Evolutionary conservation across 1,140 invertebrate genomes (phyloP).

Genomic region (Hypsibius dujardini): DNA sequence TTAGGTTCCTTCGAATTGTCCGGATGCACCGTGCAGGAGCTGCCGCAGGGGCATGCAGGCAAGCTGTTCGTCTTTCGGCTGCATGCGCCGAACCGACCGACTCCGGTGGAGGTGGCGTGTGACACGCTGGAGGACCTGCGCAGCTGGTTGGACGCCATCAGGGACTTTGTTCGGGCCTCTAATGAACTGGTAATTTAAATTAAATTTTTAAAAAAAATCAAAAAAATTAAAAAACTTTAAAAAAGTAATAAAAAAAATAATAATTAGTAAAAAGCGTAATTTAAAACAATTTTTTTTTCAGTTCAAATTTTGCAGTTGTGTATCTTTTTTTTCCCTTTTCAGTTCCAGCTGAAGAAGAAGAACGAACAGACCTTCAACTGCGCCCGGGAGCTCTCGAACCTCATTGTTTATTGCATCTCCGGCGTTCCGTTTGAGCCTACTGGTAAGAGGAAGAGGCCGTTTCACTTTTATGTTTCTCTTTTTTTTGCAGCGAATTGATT

Average conservation of each 20-base stretch:
- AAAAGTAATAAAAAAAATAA: too few species aligned
- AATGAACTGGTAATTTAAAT: constrained; percentile 3
- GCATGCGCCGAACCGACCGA: neutral
- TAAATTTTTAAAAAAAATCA: too few species aligned
- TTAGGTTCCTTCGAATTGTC: neutral
- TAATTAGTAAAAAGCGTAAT: too few species aligned
- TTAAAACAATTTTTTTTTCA: too few species aligned
- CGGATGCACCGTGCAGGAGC: neutral
- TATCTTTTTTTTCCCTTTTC: constrained; percentile 20
- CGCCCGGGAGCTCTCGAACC: constrained; percentile 84
- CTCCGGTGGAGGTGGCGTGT: neutral
- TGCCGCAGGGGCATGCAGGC: neutral
- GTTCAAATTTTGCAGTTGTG: too few species aligned
- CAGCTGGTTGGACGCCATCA: neutral
- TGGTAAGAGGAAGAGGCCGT: too few species aligned
- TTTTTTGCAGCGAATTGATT: too few species aligned
- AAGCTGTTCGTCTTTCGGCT: constrained; percentile 4
- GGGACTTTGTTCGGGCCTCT: neutral
- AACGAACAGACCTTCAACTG: constrained; percentile 72
- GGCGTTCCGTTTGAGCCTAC: constrained; percentile 42
- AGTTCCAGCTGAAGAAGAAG: constrained; percentile 48
- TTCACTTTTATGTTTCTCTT: too few species aligned
- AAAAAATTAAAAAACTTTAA: too few species aligned
- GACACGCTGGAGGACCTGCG: neutral
- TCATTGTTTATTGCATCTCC: constrained; percentile 85